Evolutionary conservation across 2,888 invertebrate species (phyloP).

Genomic region (Fragum fragum): DNA sequence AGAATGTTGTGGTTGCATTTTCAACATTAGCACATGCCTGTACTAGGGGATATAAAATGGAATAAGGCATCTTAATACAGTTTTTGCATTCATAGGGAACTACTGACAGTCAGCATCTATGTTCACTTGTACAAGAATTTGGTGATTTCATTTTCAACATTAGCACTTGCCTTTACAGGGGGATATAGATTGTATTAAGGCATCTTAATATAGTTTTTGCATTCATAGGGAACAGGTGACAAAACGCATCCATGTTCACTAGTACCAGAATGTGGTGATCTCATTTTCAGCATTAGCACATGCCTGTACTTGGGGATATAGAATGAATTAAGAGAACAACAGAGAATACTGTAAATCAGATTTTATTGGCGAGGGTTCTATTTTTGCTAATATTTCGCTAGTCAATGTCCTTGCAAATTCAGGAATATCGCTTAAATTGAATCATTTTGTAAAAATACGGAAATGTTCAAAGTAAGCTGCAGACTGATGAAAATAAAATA

Average conservation of each 20-base stretch:
- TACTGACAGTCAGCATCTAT: background rate
- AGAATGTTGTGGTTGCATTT: background rate
- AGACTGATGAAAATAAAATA: too few species aligned
- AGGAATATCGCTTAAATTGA: background rate
- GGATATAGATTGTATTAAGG: background rate
- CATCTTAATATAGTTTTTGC: too few species aligned
- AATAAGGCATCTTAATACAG: too few species aligned
- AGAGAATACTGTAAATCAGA: too few species aligned
- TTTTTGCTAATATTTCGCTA: too few species aligned
- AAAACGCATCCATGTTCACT: background rate
- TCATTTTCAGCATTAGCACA: background rate
- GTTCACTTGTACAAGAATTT: background rate
- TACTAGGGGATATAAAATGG: background rate
- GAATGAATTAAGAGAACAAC: background rate
- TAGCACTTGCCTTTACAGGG: background rate
- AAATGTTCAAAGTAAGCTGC: too few species aligned
- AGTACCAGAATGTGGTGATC: background rate
- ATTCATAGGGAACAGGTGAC: too few species aligned
- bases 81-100: too few species aligned
- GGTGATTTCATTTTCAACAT: background rate
- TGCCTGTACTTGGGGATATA: slow-evolving; percentile 13
- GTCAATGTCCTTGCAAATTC: background rate
- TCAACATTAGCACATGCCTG: background rate
- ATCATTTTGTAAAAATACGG: too few species aligned
- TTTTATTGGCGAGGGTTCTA: too few species aligned